Percentiles rank a stretch among this genome's conserved stretches.
These are phyloP conservation scores for Chymomyza fuscimana DNA, from an alignment of 2,888 invertebrate species.

Conservation along the genomic window DNA sequence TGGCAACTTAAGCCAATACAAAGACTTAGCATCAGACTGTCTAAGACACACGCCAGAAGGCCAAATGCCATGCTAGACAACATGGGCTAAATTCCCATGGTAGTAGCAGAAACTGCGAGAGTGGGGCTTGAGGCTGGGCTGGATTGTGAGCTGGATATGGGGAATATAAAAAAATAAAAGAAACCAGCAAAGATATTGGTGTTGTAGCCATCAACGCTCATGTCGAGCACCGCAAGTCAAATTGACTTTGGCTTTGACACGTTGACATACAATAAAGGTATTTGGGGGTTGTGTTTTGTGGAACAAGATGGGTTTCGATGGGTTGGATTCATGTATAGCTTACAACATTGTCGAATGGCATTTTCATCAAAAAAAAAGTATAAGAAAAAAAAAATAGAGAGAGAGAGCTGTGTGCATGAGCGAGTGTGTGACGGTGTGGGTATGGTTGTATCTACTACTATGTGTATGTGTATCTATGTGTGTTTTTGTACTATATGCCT, in stretches of 20 bases:
- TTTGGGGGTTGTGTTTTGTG: constrained; percentile 39
- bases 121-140: not conserved
- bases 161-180: not conserved
- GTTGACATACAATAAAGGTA: constrained; percentile 71
- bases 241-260: constrained; percentile 73
- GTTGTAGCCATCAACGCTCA: constrained; percentile 39
- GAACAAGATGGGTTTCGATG: constrained; percentile 8
- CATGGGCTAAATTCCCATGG: not conserved
- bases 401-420: not conserved
- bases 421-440: not conserved
- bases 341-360: constrained; percentile 67
- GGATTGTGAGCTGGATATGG: not conserved
- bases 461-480: too few species aligned
- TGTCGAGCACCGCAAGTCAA: constrained; percentile 61
- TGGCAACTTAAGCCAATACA: not conserved
- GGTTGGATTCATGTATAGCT: constrained; percentile 50
- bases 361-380: constrained; percentile 54
- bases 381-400: not conserved
- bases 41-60: not conserved
- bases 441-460: not conserved
- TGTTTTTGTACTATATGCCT: constrained; percentile 26
- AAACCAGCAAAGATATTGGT: not conserved
- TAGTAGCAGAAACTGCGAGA: not conserved
- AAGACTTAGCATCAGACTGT: not conserved
- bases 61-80: not conserved